These are phyloP conservation scores for Lathamus discolor DNA, from an alignment of 2,113 vertebrate species.

Conservation along the genomic window DNA sequence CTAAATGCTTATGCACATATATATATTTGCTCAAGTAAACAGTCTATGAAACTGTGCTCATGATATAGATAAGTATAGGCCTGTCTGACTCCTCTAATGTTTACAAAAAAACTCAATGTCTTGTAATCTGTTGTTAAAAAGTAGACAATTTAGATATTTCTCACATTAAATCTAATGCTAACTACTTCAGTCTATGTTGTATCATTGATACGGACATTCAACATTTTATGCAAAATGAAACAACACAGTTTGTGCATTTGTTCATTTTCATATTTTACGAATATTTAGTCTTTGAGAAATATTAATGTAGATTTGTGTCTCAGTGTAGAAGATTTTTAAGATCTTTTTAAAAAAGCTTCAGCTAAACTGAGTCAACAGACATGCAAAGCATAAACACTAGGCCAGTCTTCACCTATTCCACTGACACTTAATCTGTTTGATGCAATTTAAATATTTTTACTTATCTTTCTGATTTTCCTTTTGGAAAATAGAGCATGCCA, in stretches of 20 bases:
- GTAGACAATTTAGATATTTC: neutral
- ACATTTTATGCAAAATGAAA: neutral
- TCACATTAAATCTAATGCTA: neutral
- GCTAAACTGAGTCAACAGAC: neutral
- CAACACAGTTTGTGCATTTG: neutral
- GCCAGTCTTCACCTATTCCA: neutral
- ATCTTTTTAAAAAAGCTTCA: neutral
- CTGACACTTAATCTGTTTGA: neutral
- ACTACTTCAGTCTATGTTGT: neutral
- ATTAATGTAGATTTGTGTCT: neutral
- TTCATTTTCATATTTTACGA: neutral
- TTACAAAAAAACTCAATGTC: neutral
- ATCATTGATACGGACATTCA: neutral
- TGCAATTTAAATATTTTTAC: neutral
- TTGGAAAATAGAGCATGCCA: neutral
- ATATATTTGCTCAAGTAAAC: neutral
- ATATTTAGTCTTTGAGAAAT: neutral
- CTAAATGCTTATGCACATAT: neutral
- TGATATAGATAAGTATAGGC: neutral
- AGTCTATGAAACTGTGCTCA: neutral
- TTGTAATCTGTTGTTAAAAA: neutral
- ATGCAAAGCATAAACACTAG: neutral
- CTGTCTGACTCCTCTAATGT: neutral
- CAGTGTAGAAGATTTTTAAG: neutral
- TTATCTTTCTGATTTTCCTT: neutral